Evolutionary conservation across 2,113 vertebrate species (phyloP), one percentile per base, ranked within the genome.

Genomic region (Gobius niger): DNA sequence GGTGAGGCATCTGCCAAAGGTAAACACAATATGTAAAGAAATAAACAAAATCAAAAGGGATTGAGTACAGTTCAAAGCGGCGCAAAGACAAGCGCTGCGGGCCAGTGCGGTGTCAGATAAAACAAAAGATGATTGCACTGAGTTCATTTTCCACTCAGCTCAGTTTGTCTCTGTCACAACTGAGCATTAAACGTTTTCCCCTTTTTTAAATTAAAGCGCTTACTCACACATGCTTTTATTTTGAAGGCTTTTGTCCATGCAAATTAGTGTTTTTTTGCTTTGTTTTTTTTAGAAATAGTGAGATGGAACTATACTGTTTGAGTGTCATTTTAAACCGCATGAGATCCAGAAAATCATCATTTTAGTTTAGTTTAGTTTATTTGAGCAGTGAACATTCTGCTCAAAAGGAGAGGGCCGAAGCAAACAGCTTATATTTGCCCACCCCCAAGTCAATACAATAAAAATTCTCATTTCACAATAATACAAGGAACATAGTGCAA

Each of bases 11-110:
- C 67, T 34, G 65, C 80, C 63, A 47, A 69, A 80, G 41, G 82
- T 81, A 87, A 87, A 83, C 77, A 85, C 44, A 60, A 67, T 65
- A 77, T 68, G 62, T 68, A 63, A 75, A 59, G 65, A 79, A 84
- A 80, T 88, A 87, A 87, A 88, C 86, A 88, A 81, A 88, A 86
- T 89, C 81, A 88, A 83, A 87, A 54, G 53, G 66, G 74, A 65
- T 75, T 78, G 66, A 46, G 82, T 61, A 4, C 40, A 72, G 76
- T 83, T 73, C 44, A 75, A 76, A 86, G 81, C 63, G 7, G 49
- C 62, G 8, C 41, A 64, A 70, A 65, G 42, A 51, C 54, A 44
- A 63, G 47, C 13, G 81, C 71, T 52, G 63, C 52, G 64, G 70
- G 72, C 75, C 70, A 81, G 63, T 78, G 80, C 68, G 76, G 73